Evolutionary conservation across 2,113 vertebrate genomes (phyloP).

Genomic region (Lampris incognitus): DNA sequence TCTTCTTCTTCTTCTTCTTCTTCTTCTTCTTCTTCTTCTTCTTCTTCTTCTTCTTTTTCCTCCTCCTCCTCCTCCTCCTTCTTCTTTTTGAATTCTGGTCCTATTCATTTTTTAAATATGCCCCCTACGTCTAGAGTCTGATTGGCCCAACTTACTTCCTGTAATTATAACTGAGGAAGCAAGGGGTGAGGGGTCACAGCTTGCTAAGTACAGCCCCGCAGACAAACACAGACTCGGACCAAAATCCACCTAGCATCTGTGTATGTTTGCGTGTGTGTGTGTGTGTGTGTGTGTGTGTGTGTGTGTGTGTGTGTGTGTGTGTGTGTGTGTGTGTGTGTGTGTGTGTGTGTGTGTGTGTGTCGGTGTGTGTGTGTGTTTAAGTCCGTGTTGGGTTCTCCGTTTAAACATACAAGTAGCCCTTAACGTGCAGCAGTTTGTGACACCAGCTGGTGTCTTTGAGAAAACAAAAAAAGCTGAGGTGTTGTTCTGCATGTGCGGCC

Average conservation of each 20-base stretch:
- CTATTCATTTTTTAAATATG: conserved; percentile 66
- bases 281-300: conserved; percentile 8
- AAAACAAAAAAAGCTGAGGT: not conserved
- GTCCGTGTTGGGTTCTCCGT: not conserved
- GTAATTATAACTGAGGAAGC: conserved; percentile 72
- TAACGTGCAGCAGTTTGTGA: not conserved
- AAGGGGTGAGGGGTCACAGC: conserved; percentile 59
- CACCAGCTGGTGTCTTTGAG: not conserved
- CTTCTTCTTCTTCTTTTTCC: no score
- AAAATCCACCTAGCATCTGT: conserved; percentile 27
- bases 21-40: no score
- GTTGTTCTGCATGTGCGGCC: not conserved
- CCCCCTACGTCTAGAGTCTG: conserved; percentile 37
- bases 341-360: conserved; percentile 3
- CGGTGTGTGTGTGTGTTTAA: not conserved
- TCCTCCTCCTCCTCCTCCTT: conserved; percentile 32
- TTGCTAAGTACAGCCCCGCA: conserved; percentile 68
- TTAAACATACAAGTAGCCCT: not conserved
- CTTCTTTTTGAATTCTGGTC: conserved; percentile 35
- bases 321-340: conserved; percentile 9
- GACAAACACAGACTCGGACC: conserved; percentile 36
- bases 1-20: no score
- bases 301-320: not conserved
- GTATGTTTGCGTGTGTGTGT: conserved; percentile 3
- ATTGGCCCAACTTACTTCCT: conserved; percentile 70